Evolutionary conservation across 2,797 vertebrate genomes (phyloP).

Genomic region (Vireo griseus): DNA sequence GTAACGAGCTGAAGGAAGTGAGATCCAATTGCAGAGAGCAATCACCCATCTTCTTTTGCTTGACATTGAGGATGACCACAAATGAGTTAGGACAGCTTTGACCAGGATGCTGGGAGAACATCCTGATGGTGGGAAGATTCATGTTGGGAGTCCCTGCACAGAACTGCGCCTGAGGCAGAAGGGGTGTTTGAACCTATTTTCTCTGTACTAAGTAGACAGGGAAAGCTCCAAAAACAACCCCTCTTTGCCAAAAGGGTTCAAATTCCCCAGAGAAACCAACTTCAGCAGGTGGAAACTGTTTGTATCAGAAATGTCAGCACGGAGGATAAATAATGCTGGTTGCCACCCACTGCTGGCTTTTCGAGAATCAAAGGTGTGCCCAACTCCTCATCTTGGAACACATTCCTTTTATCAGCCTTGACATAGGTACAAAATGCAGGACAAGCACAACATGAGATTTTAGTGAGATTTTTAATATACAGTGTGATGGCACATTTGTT

Average conservation of each 20-base stretch:
- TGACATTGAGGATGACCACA: background rate
- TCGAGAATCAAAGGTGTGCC: background rate
- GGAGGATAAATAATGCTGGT: background rate
- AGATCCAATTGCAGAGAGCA: background rate
- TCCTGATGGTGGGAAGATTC: background rate
- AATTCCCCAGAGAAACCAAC: background rate
- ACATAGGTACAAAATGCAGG: background rate
- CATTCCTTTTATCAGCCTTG: background rate
- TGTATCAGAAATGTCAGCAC: background rate
- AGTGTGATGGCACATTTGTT: background rate
- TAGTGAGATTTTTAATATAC: background rate
- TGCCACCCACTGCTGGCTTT: background rate
- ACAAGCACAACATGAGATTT: background rate
- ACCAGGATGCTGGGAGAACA: background rate
- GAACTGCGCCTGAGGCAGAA: rapidly evolving
- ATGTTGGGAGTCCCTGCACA: rapidly evolving
- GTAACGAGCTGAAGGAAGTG: background rate
- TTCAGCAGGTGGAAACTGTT: background rate
- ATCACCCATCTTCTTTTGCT: background rate
- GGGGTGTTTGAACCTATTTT: background rate
- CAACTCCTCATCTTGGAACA: rapidly evolving
- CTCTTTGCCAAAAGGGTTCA: background rate
- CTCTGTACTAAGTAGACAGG: background rate
- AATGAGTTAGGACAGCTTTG: background rate
- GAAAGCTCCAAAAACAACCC: background rate